Evolutionary conservation across 1,140 invertebrate species (phyloP).

Genomic region (Acromyrmex echinatior): DNA sequence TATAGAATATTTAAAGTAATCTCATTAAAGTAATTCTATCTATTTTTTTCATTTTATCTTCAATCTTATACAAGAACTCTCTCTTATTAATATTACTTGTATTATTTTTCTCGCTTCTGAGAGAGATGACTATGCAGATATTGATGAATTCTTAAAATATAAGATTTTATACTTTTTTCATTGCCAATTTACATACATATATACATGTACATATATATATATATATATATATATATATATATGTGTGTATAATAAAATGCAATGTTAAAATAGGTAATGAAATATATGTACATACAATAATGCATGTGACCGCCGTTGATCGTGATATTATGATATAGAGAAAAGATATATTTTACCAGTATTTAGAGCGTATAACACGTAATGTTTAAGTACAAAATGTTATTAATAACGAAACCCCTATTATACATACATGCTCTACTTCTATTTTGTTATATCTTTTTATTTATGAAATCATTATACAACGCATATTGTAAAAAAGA

Average conservation of each 20-base stretch:
- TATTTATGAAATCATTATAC: conserved; percentile 24
- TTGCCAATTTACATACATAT: conserved; percentile 22
- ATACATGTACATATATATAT: no score
- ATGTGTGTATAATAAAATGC: background rate
- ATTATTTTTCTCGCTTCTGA: conserved; percentile 32
- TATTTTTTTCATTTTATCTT: conserved; percentile 4
- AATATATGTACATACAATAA: conserved; percentile 37
- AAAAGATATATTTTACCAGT: conserved; percentile 56
- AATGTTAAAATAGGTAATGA: conserved; percentile 22
- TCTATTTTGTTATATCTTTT: conserved; percentile 52
- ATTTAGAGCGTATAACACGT: conserved; percentile 48
- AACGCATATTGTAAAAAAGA: conserved; percentile 16
- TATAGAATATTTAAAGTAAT: background rate
- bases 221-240: no score
- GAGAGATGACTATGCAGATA: conserved; percentile 25
- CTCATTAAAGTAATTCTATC: no score
- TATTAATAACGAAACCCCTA: conserved; percentile 49
- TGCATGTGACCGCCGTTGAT: conserved; percentile 43
- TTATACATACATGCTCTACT: conserved; percentile 29
- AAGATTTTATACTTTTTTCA: conserved; percentile 59
- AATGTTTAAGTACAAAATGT: conserved; percentile 59
- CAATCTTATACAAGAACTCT: background rate
- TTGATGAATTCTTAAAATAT: conserved; percentile 41
- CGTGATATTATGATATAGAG: conserved; percentile 60
- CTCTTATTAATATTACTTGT: background rate